phyloP scores from a whole-genome alignment of 2,888 invertebrate genomes.

The Agrotis puta region DNA sequence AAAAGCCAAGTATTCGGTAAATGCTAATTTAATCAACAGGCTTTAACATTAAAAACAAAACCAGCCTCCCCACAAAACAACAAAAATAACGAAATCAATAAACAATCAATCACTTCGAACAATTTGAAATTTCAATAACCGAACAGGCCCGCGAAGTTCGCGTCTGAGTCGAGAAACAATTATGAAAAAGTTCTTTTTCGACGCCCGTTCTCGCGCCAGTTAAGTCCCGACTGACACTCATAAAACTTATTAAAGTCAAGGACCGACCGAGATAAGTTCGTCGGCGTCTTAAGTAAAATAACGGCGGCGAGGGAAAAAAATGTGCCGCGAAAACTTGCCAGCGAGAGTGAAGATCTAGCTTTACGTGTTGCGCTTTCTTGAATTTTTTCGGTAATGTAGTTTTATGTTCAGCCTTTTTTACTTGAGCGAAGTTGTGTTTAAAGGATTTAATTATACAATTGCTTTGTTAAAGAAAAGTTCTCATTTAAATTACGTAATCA shows the following conservation, averaged over 20 bases:
- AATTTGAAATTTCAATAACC: slow-evolving; percentile 86
- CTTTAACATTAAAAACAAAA: slow-evolving; percentile 16
- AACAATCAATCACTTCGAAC: slow-evolving; percentile 80
- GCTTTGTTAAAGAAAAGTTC: slow-evolving; percentile 2
- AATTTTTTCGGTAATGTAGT: slow-evolving; percentile 74
- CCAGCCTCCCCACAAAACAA: slow-evolving; percentile 39
- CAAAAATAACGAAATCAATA: slow-evolving; percentile 72
- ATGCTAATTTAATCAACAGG: not conserved
- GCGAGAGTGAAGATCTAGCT: slow-evolving; percentile 86
- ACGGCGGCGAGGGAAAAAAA: slow-evolving; percentile 86
- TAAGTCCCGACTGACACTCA: slow-evolving; percentile 90
- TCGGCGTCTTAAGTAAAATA: slow-evolving; percentile 90
- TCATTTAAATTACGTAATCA: not conserved
- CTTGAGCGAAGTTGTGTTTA: slow-evolving; percentile 45
- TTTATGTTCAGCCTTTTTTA: slow-evolving; percentile 70
- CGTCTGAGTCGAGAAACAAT: slow-evolving; percentile 87
- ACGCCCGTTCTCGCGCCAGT: slow-evolving; percentile 88
- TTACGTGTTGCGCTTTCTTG: slow-evolving; percentile 85
- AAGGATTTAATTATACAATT: slow-evolving; percentile 30
- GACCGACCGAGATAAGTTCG: slow-evolving; percentile 90
- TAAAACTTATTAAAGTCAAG: slow-evolving; percentile 91
- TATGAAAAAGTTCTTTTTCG: slow-evolving; percentile 89
- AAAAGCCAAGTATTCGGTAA: not conserved
- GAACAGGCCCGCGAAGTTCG: slow-evolving; percentile 81
- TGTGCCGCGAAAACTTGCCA: slow-evolving; percentile 83